Evolutionary conservation across 2,797 vertebrate genomes (phyloP).

Genomic region (Dermochelys coriacea): DNA sequence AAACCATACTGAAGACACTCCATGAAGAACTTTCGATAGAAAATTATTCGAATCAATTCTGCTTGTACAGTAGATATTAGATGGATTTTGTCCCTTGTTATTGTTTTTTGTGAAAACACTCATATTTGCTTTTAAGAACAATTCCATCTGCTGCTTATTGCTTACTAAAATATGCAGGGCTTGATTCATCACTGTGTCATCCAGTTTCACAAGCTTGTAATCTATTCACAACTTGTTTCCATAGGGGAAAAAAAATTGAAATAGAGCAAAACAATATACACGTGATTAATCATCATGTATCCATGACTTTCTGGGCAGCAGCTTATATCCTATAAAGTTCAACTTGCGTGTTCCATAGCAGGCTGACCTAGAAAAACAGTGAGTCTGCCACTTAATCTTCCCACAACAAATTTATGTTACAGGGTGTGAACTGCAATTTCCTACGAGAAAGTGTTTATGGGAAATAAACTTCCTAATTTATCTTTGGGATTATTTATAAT

Average conservation of each 20-base stretch:
- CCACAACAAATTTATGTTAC: background rate
- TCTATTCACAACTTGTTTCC: background rate
- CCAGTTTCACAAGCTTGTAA: background rate
- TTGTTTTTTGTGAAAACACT: background rate
- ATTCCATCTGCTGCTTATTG: background rate
- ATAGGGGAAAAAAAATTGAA: background rate
- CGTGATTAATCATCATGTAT: background rate
- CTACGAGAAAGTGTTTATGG: background rate
- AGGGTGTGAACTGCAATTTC: background rate
- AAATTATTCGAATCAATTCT: background rate
- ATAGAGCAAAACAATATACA: background rate
- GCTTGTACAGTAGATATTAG: background rate
- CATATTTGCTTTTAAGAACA: background rate
- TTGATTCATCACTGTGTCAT: background rate
- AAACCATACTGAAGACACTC: background rate
- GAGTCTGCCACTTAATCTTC: background rate
- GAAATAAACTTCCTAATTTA: background rate
- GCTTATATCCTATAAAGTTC: background rate
- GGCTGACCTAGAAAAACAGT: background rate
- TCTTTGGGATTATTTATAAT: background rate
- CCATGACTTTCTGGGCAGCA: background rate
- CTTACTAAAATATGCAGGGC: background rate
- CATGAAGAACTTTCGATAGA: background rate
- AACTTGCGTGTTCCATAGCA: background rate
- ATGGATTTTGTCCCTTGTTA: background rate